Evolutionary conservation across 2,888 invertebrate species (phyloP), one percentile per base, ranked within the genome.

Genomic region (Cristatella mucedo): DNA sequence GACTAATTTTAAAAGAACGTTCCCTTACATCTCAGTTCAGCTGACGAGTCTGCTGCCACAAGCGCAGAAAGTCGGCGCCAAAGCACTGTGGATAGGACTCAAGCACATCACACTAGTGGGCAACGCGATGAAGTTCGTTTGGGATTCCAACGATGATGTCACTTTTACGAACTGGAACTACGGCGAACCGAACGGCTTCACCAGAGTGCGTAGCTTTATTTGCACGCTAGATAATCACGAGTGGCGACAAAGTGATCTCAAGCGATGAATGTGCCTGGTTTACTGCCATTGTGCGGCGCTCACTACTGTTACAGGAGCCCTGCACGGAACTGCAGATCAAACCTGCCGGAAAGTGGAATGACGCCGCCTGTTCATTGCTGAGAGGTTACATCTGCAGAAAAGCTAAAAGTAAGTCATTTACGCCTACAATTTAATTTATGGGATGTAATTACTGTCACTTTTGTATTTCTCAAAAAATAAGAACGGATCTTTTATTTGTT

Each of bases 1-100:
- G n/a, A n/a, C n/a, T n/a, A n/a, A n/a, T n/a, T n/a, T n/a, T n/a
- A n/a, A n/a, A n/a, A n/a, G n/a, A n/a, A n/a, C n/a, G n/a, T n/a
- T n/a, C n/a, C n/a, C n/a, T n/a, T n/a, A n/a, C n/a, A n/a, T n/a
- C n/a, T 4, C 44, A 57, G 56, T 49, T 5, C 53, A 53, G 33
- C 21, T 55, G 13, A 46, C 49, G 16, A 44, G 46, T 2, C 44
- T 52, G 29, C 38, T 52, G 11, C 43, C 44, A 11, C 41, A 41
- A 9, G 22, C 34, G n/a, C 44, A 30, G 13, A 32, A 24, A 36
- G 36, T 33, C 11, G 44, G 38, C 11, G 18, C 18, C n/a, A n/a
- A n/a, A 7, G 36, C 36, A 4, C 19, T 55, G 26, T 58, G 55
- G 55, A 51, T 57, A 15, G 58, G 58, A 1, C 40, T 57, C 7